Base-by-base conservation (phyloP, 2,113 vertebrate species). In the Heterotis niloticus region DNA sequence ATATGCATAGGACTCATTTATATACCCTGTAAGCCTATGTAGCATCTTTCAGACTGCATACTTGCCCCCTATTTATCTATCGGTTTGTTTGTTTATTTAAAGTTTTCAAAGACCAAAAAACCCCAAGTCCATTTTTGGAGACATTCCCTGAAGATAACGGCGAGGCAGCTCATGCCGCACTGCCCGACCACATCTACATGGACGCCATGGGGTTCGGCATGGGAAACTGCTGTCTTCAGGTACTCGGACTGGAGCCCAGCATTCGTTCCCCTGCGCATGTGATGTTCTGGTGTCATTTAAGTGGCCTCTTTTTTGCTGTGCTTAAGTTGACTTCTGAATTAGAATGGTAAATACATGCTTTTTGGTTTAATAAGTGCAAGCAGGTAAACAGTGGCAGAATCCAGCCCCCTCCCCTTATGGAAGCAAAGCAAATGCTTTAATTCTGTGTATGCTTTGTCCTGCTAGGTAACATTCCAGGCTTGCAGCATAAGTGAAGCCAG, bases 191-290 rank as follows among this genome's bases (percentile, higher is more conserved):
- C 29, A 96, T 99, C 85, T 99, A 99, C 84, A 98, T 99, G 98
- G 98, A 99, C 28, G 94, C 95, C 83, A 98, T 98, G 96, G 98
- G 98, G 11, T 99, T 99, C 69, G 98, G 98, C 81, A 98, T 98
- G 97, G 98, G 98, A 80, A 99, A 98, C 87, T 99, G 97, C 81
- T 99, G 98, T 68, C 95, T 99, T 75, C 98, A 99, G 96, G 98
- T 98, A 93, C 80, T 20, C 56, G 10, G 0, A 10, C 65, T 10
- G 5, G 7, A 12, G 1, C 14, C 44, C 10, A 12, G 16, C 23
- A 54, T 34, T 56, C 14, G 57, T 13, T 59, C 59, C 11, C 59
- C 59, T 62, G 13, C 59, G 11, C 34, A 44, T 44, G 2, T 44
- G 34, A 7, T 7, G 2, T 44, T 44, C 2, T 4, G 34, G 34